phyloP scores from a whole-genome alignment of 2,888 invertebrate genomes.

The Drosophila colorata region DNA sequence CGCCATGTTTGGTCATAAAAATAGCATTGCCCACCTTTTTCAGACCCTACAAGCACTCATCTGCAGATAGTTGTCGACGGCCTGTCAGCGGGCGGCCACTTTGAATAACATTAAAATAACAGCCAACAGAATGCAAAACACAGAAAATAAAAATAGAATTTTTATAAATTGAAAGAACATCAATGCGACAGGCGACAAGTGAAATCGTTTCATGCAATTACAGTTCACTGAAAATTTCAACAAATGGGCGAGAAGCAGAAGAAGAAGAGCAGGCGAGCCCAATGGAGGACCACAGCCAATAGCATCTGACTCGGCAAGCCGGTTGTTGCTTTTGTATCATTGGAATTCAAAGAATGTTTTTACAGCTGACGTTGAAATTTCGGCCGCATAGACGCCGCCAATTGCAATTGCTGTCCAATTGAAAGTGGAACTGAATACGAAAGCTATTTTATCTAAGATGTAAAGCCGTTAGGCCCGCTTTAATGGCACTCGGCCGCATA shows the following conservation, averaged over 20 bases:
- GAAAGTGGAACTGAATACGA: slow-evolving; percentile 6
- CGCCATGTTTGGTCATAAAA: slow-evolving; percentile 50
- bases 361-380: slow-evolving; percentile 54
- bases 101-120: slow-evolving; percentile 44
- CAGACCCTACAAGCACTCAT: slow-evolving; percentile 9
- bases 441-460: background rate
- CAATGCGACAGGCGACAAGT: slow-evolving; percentile 53
- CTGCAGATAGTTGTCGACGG: slow-evolving; percentile 26
- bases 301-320: slow-evolving; percentile 2
- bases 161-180: slow-evolving; percentile 53
- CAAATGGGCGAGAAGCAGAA: slow-evolving; percentile 22
- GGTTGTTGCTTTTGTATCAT: slow-evolving; percentile 36
- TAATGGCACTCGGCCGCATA: slow-evolving; percentile 17
- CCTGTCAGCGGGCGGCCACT: slow-evolving; percentile 43
- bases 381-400: slow-evolving; percentile 4
- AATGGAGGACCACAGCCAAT: background rate
- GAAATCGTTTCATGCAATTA: slow-evolving; percentile 59
- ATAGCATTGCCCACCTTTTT: slow-evolving; percentile 14
- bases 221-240: slow-evolving; percentile 43
- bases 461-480: slow-evolving; percentile 18
- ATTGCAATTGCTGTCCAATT: slow-evolving; percentile 20
- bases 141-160: slow-evolving; percentile 23
- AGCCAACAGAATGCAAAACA: slow-evolving; percentile 13
- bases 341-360: slow-evolving; percentile 68
- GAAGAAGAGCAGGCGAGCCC: background rate